Base-by-base conservation (phyloP, 2,113 vertebrate genomes). In the Camarhynchus parvulus region DNA sequence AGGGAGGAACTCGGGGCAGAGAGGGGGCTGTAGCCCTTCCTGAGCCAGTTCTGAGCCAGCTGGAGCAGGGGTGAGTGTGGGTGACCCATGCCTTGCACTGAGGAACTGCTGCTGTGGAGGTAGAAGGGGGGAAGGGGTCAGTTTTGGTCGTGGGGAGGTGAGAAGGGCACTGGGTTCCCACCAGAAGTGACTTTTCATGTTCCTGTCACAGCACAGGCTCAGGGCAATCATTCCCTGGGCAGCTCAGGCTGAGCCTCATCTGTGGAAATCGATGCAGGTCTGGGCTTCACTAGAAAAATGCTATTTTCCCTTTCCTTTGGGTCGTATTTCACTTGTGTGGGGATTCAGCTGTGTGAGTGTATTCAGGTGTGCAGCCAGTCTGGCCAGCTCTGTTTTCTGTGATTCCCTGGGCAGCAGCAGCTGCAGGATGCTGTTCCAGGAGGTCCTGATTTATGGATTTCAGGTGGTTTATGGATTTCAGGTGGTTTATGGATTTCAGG, bases 61-160 rank as follows among this genome's bases (percentile, higher is more conserved):
- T 68, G 92, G 39, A 92, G 42, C 68, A 47, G 91, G 89, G 95
- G 89, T 94, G 94, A 94, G 86, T 89, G 63, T 81, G 77, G 52
- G 39, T 74, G 79, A 24, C 17, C 52, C 24, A 11, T 42, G 37
- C 37, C 41, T 80, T 46, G 53, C 56, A 31, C 1, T 13, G 69
- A 81, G 52, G 41, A 49, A 0, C 62, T 49, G 77, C 9, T 67
- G n/a, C 49, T 46, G 33, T 15, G 47, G 39, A 66, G 42, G 35
- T 11, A 66, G 33, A 72, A 92, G 21, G 63, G 75, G 92, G 47
- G 25, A 74, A 69, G 42, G 41, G 73, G 59, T 61, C 25, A 15
- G 37, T 64, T 72, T 15, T 83, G 27, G 20, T 14, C 7, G 13
- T 24, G 20, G 37, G 44, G 22, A 12, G 55, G 15, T 31, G 30